Conservation (phyloP, 2,113 vertebrate species). For the Rana temporaria region DNA sequence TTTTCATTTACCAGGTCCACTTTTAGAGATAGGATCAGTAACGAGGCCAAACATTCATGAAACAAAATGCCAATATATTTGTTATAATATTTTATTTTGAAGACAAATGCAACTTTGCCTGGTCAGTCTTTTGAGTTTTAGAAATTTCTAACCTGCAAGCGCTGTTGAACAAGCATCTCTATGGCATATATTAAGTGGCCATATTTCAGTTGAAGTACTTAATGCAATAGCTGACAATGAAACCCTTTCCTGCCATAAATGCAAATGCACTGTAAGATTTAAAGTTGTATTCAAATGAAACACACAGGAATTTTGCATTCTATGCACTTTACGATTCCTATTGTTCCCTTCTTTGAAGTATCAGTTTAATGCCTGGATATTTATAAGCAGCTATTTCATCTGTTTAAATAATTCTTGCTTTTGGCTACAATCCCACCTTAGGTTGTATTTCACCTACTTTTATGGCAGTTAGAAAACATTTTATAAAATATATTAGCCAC, state of each 20-base stretch:
- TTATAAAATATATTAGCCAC: conserved; percentile 28
- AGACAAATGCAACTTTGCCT: background rate
- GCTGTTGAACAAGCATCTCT: conserved; percentile 48
- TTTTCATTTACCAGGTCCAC: too few species aligned
- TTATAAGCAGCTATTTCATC: conserved; percentile 67
- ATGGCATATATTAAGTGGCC: conserved; percentile 27
- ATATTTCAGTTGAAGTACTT: conserved; percentile 36
- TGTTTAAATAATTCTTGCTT: conserved; percentile 57
- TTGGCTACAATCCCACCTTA: conserved; percentile 44
- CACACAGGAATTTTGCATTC: conserved; percentile 50
- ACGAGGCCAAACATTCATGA: background rate
- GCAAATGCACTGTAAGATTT: conserved; percentile 45
- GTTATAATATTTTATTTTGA: background rate
- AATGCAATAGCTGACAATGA: conserved; percentile 49
- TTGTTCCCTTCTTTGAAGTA: conserved; percentile 59
- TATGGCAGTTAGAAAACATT: conserved; percentile 33
- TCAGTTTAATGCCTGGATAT: conserved; percentile 58
- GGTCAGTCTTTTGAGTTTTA: background rate
- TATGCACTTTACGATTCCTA: conserved; percentile 57
- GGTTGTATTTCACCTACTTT: conserved; percentile 51
- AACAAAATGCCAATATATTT: background rate
- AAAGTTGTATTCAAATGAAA: conserved; percentile 54
- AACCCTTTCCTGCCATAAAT: conserved; percentile 47
- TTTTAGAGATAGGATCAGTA: too few species aligned
- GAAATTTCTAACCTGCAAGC: conserved; percentile 20